These are phyloP conservation scores for Batillaria attramentaria DNA, from an alignment of 1,140 invertebrate species.

Conservation along the genomic window DNA sequence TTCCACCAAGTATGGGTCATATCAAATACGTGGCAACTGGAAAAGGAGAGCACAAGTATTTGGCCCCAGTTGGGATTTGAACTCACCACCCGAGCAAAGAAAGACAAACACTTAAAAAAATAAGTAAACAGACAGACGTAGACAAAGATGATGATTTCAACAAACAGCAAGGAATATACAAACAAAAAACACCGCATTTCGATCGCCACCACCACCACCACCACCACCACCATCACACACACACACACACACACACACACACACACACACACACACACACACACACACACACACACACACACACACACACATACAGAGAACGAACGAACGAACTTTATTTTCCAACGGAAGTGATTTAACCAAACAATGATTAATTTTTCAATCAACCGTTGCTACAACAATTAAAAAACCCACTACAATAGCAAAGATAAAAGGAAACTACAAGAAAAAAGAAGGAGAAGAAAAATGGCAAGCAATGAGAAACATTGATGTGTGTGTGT, in stretches of 20 bases:
- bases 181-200: background rate
- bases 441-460: background rate
- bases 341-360: background rate
- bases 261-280: slow-evolving; percentile 11
- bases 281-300: background rate
- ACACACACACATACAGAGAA: slow-evolving; percentile 1
- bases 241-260: background rate
- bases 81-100: background rate
- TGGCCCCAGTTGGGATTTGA: background rate
- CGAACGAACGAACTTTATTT: background rate
- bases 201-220: background rate
- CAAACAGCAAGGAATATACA: too few relatives aligned
- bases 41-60: background rate
- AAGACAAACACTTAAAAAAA: background rate
- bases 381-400: background rate
- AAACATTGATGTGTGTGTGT: background rate
- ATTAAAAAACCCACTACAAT: background rate
- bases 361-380: background rate
- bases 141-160: too few relatives aligned
- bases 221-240: background rate
- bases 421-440: background rate
- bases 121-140: background rate
- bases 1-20: background rate
- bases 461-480: background rate
- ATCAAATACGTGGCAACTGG: background rate